Conservation (phyloP, 2,888 invertebrate genomes). For the Nymphalis polychloros region DNA sequence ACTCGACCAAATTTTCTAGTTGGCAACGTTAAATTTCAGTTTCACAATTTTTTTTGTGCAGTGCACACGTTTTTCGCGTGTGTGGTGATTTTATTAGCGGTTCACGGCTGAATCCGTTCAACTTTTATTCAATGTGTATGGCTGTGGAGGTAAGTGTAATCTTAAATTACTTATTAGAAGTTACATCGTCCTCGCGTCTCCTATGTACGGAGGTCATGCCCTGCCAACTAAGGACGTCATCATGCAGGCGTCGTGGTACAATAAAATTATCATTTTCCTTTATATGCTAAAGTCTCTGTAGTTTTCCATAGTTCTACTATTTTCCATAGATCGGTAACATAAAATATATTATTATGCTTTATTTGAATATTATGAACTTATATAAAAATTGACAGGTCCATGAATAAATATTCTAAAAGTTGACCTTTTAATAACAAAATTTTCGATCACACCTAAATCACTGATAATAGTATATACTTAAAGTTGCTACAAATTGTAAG, state of each 20-base stretch:
- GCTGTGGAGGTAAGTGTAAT: slow-evolving; percentile 88
- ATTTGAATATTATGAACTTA: not conserved
- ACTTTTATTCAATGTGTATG: slow-evolving; percentile 90
- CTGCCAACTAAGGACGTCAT: slow-evolving; percentile 63
- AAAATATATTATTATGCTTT: not conserved
- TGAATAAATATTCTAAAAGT: not conserved
- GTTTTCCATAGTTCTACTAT: slow-evolving; percentile 20
- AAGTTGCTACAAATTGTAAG: not conserved
- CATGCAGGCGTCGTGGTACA: slow-evolving; percentile 58
- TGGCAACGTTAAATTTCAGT: slow-evolving; percentile 50
- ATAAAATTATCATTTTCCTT: slow-evolving; percentile 52
- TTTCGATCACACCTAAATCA: not conserved
- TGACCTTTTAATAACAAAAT: not conserved
- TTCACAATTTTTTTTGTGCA: slow-evolving; percentile 67
- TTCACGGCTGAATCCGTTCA: slow-evolving; percentile 83
- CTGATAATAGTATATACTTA: not conserved
- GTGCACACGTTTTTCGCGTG: slow-evolving; percentile 77
- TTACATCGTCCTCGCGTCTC: slow-evolving; percentile 22
- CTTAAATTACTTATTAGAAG: slow-evolving; percentile 34
- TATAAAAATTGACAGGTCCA: not conserved
- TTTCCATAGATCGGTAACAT: not conserved
- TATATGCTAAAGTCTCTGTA: slow-evolving; percentile 31
- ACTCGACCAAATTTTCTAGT: slow-evolving; percentile 18
- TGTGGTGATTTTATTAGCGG: slow-evolving; percentile 77
- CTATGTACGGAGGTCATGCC: slow-evolving; percentile 60